Evolutionary conservation across 2,888 invertebrate genomes (phyloP).

Genomic region (Chesias legatella): DNA sequence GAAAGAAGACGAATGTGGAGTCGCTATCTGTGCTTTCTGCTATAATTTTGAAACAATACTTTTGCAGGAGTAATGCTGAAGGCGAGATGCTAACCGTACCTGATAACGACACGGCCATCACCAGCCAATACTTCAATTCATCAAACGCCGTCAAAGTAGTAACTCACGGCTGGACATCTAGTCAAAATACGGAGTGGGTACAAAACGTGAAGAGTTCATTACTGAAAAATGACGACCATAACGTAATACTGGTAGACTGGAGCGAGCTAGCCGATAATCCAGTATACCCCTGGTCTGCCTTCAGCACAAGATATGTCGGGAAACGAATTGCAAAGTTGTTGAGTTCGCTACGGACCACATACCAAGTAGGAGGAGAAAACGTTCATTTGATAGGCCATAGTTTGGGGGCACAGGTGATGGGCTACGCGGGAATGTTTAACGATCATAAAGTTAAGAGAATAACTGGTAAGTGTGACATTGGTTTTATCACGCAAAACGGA

Average conservation of each 20-base stretch:
- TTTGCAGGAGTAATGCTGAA: slow-evolving; percentile 48
- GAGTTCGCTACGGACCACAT: slow-evolving; percentile 38
- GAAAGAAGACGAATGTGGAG: too few species aligned
- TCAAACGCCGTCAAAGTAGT: slow-evolving; percentile 68
- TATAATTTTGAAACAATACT: too few species aligned
- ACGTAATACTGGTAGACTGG: slow-evolving; percentile 77
- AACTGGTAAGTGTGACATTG: slow-evolving; percentile 66
- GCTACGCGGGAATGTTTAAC: slow-evolving; percentile 76
- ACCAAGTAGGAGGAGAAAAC: slow-evolving; percentile 35
- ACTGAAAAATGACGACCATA: slow-evolving; percentile 60
- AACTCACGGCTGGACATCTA: slow-evolving; percentile 79
- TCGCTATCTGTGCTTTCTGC: too few species aligned
- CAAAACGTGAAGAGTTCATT: slow-evolving; percentile 65
- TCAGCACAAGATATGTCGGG: slow-evolving; percentile 66
- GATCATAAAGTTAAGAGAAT: slow-evolving; percentile 72
- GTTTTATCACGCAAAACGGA: too few species aligned
- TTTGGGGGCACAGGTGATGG: slow-evolving; percentile 82
- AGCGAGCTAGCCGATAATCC: slow-evolving; percentile 55
- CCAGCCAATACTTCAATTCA: slow-evolving; percentile 57
- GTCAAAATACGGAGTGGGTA: slow-evolving; percentile 55
- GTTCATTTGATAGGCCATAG: slow-evolving; percentile 78
- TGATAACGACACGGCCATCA: slow-evolving; percentile 35
- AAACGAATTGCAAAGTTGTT: slow-evolving; percentile 54
- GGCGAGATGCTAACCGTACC: slow-evolving; percentile 51
- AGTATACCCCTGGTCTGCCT: slow-evolving; percentile 63